Percentiles rank a stretch among this genome's conserved stretches.
Conservation (phyloP, 2,888 invertebrate species). For the Abrostola triplasia region DNA sequence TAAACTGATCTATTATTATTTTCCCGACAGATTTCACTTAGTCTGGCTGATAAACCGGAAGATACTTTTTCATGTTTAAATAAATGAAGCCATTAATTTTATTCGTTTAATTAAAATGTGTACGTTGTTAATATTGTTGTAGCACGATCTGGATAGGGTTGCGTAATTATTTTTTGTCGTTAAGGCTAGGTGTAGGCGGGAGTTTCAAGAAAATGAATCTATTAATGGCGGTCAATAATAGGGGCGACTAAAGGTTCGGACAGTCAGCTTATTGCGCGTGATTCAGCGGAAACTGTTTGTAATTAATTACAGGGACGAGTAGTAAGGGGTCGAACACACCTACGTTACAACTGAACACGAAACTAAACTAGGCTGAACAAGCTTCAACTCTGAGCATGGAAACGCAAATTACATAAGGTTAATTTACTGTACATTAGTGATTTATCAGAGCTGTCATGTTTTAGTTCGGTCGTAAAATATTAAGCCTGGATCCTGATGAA, state of each 20-base stretch:
- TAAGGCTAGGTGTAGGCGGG: conserved; percentile 23
- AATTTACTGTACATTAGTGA: conserved; percentile 47
- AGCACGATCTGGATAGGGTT: not conserved
- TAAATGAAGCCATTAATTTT: conserved; percentile 12
- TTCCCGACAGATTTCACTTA: conserved; percentile 65
- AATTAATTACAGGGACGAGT: conserved; percentile 68
- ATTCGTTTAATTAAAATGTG: conserved; percentile 2
- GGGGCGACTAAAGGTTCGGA: conserved; percentile 61
- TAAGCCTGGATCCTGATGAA: not conserved
- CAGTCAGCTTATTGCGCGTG: conserved; percentile 68
- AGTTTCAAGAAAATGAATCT: conserved; percentile 56
- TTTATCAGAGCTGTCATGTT: conserved; percentile 48
- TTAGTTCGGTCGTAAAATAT: conserved; percentile 16
- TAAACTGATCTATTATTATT: conserved; percentile 76
- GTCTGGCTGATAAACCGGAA: conserved; percentile 16
- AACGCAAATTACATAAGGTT: conserved; percentile 33
- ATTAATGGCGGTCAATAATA: conserved; percentile 61
- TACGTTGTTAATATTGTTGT: not conserved
- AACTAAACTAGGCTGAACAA: conserved; percentile 31
- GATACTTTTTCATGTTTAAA: conserved; percentile 35
- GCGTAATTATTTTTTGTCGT: conserved; percentile 10
- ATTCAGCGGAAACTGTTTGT: conserved; percentile 69
- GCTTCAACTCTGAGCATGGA: conserved; percentile 26
- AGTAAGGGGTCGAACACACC: conserved; percentile 56
- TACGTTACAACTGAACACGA: conserved; percentile 43